These are phyloP conservation scores for Chironomus riparius DNA, from an alignment of 2,888 invertebrate genomes.

Conservation along the genomic window DNA sequence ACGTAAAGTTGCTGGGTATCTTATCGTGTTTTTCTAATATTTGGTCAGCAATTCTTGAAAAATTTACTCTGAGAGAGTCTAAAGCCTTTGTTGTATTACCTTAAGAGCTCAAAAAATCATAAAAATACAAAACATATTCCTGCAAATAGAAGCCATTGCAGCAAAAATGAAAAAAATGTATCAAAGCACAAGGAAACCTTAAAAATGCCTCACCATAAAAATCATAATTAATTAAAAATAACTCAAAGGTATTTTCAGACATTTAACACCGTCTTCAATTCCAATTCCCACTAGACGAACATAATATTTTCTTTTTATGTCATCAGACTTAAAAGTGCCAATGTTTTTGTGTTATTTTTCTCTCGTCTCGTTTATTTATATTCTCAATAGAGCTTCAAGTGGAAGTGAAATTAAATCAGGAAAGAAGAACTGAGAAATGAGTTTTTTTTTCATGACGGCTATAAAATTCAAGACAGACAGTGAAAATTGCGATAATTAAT, in stretches of 20 bases:
- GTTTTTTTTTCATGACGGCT: not conserved
- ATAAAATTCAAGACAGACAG: constrained; percentile 7
- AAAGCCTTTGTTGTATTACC: too few species aligned
- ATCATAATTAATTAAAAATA: too few species aligned
- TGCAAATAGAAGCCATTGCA: too few species aligned
- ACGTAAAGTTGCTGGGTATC: too few species aligned
- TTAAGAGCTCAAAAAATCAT: too few species aligned
- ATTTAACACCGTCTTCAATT: not conserved
- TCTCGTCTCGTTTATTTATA: not conserved
- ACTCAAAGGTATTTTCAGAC: not conserved
- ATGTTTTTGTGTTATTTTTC: not conserved
- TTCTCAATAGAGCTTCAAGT: too few species aligned
- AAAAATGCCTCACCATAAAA: not conserved
- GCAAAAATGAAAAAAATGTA: too few species aligned
- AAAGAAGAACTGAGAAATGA: not conserved
- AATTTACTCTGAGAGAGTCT: too few species aligned
- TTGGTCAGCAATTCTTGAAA: too few species aligned
- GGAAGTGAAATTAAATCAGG: too few species aligned
- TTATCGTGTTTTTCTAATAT: too few species aligned
- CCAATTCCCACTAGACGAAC: not conserved
- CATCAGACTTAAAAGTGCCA: not conserved
- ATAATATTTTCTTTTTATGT: not conserved
- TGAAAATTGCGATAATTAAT: constrained; percentile 18
- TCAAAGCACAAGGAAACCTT: not conserved
- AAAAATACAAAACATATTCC: too few species aligned